Evolutionary conservation across 2,888 invertebrate genomes (phyloP).

Genomic region (Polyommatus iphigenia): DNA sequence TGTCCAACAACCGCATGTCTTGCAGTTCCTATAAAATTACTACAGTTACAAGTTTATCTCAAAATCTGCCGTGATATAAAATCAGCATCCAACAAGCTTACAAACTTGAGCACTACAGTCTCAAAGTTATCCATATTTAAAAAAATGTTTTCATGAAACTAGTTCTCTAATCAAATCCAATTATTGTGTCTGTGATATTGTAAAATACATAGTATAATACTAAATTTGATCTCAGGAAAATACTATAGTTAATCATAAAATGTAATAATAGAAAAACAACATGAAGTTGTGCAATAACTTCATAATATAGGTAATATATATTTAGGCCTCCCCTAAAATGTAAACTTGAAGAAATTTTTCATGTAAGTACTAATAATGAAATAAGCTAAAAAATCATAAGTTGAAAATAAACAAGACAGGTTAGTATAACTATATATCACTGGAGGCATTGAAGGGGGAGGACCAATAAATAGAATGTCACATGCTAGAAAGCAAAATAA

Average conservation of each 20-base stretch:
- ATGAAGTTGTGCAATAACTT: neutral
- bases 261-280: neutral
- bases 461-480: neutral
- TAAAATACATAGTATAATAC: neutral
- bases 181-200: too few species aligned
- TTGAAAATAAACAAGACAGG: neutral
- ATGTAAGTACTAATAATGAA: neutral
- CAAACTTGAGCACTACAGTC: neutral
- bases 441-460: constrained; percentile 23
- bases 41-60: neutral
- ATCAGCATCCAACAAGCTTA: neutral
- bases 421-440: neutral
- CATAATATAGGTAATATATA: neutral
- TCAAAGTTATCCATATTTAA: neutral
- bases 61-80: neutral
- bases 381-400: neutral
- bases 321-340: constrained; percentile 4
- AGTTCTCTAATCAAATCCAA: neutral
- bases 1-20: neutral
- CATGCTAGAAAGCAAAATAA: constrained; percentile 37
- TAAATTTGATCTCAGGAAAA: neutral
- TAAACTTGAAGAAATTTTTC: neutral
- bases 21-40: neutral
- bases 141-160: neutral
- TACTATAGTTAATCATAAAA: neutral